phyloP scores from a whole-genome alignment of 2,113 vertebrate species.

The Callorhinus ursinus region DNA sequence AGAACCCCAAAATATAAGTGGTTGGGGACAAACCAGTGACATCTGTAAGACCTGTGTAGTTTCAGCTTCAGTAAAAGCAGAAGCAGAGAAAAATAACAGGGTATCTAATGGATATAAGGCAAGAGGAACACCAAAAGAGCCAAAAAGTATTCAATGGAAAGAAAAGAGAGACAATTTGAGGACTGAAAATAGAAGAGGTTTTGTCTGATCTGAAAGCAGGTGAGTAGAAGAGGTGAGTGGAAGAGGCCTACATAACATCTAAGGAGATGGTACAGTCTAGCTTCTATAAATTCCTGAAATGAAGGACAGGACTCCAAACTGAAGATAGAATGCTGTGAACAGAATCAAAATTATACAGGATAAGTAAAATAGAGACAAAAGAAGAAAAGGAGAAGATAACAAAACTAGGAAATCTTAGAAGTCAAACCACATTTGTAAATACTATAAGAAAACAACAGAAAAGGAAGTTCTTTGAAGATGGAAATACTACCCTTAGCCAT shows the following conservation, averaged over 20 bases:
- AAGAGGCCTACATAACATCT: not conserved
- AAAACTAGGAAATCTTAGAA: conserved; percentile 35
- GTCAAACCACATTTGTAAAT: not conserved
- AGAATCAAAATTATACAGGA: not conserved
- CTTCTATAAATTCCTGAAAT: not conserved
- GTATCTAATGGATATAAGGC: not conserved
- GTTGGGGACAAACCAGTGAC: not conserved
- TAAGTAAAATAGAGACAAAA: not conserved
- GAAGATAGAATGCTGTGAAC: not conserved
- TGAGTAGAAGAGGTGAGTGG: not conserved
- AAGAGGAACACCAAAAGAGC: not conserved
- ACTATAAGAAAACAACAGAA: not conserved
- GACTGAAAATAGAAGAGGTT: not conserved
- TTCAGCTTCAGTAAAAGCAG: not conserved
- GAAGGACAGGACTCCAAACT: not conserved
- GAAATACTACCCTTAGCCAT: not conserved
- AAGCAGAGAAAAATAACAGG: not conserved
- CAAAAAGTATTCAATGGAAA: not conserved
- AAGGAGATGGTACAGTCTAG: not conserved
- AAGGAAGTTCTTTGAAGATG: not conserved
- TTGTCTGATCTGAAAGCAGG: not conserved
- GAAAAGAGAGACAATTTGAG: not conserved
- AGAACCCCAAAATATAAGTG: not conserved
- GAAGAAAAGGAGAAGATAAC: not conserved
- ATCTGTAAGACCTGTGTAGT: not conserved